Conservation (phyloP, 2,797 vertebrate genomes). For the Hoplostethus atlanticus region DNA sequence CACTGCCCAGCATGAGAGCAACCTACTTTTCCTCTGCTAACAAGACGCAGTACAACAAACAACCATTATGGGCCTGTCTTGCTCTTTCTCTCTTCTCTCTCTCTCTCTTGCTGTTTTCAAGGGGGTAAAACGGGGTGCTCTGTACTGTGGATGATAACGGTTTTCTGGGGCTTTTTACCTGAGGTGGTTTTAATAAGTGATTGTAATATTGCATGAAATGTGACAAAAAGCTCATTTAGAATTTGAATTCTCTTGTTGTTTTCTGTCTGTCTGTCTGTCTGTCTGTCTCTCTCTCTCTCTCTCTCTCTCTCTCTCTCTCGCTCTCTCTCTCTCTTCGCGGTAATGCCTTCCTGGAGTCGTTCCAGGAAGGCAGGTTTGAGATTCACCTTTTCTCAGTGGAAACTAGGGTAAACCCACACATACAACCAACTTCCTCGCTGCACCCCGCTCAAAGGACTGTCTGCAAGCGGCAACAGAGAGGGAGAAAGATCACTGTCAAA, state of each 20-base stretch:
- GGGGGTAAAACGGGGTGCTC: too few relatives aligned
- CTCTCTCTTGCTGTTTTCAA: too few relatives aligned
- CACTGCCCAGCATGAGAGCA: conserved; percentile 21
- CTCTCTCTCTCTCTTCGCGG: background rate
- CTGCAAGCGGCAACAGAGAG: background rate
- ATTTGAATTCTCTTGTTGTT: too few relatives aligned
- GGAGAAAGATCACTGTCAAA: conserved; percentile 29
- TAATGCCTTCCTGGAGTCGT: background rate
- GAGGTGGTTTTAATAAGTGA: too few relatives aligned
- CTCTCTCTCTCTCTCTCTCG: too few relatives aligned
- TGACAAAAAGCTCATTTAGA: too few relatives aligned
- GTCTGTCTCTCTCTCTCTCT: too few relatives aligned
- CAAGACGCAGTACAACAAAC: conserved; percentile 21
- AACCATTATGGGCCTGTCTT: conserved; percentile 30
- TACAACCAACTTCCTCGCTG: conserved; percentile 60
- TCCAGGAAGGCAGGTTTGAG: conserved; percentile 23
- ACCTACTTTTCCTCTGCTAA: conserved; percentile 37
- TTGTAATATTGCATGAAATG: too few relatives aligned
- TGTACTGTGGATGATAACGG: too few relatives aligned
- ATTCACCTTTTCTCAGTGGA: conserved; percentile 63
- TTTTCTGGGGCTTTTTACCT: too few relatives aligned
- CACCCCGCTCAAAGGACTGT: conserved; percentile 15
- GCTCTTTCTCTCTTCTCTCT: background rate
- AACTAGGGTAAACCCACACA: conserved; percentile 67
- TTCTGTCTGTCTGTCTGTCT: conserved; percentile 4